phyloP scores from a whole-genome alignment of 2,113 vertebrate species.

The Oreocharis arfaki region DNA sequence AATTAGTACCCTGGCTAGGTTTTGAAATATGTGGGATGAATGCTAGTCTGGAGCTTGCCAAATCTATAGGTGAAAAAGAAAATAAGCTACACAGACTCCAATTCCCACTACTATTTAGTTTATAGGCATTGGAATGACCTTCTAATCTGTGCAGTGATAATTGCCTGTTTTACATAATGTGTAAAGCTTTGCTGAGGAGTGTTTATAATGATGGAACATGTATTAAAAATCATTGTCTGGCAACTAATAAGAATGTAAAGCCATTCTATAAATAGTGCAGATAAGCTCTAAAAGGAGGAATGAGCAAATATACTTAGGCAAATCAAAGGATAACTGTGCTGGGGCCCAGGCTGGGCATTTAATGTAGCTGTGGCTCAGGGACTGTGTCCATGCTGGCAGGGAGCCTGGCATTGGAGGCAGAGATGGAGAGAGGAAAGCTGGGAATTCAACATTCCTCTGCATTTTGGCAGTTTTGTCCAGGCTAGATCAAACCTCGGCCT shows the following conservation, averaged over 20 bases:
- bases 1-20: background rate
- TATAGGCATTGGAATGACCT: background rate
- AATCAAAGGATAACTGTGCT: background rate
- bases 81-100: background rate
- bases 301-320: background rate
- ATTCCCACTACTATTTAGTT: background rate
- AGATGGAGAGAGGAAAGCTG: background rate
- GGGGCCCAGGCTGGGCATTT: background rate
- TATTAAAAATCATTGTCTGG: constrained; percentile 45
- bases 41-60: background rate
- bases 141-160: constrained; percentile 40
- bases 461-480: background rate
- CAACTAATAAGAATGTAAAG: constrained; percentile 46
- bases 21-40: constrained; percentile 5
- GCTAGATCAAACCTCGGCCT: background rate
- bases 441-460: background rate
- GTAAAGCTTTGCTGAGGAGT: constrained; percentile 7
- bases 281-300: constrained; percentile 4
- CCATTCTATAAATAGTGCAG: constrained; percentile 38
- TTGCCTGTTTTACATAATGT: constrained; percentile 45
- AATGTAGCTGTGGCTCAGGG: background rate
- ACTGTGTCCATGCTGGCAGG: background rate
- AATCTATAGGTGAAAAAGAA: background rate
- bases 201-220: background rate
- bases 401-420: background rate